Base-by-base conservation (phyloP, 1,140 invertebrate genomes). In the Drosophila nigrodunni region DNA sequence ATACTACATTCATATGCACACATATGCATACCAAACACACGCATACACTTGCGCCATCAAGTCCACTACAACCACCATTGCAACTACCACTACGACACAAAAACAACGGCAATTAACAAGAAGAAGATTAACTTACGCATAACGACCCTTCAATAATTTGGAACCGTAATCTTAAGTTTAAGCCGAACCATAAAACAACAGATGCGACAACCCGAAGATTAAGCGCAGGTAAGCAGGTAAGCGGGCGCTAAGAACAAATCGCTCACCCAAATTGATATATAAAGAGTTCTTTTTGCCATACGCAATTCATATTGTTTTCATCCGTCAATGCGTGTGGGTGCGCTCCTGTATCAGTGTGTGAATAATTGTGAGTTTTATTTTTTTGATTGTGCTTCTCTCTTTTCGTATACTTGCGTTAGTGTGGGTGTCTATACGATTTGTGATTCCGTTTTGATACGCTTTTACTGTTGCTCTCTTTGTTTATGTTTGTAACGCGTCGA, bases 161-260 rank as follows among this genome's bases (percentile, higher is more conserved):
- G 80, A 74, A 61, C 66, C 46, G 54, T 62, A 70, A 73, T 18
- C 58, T 18, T 70, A 57, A 61, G 21, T 52, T 65, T 71, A 67
- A 6, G 58, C 62, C 68, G 57, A 74, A 61, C 39, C 44, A 58
- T 41, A 49, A 15, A 11, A 30, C 30, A 52, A 58, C 49, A 37
- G n/a, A 25, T 34, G 35, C 35, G 54, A 37, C 46, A 65, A 49
- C 18, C 4, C 25, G 25, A 30, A 6, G 25, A 30, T 30, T 30
- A 54, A 77, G 80, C 80, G 80, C 83, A 88, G 83, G 83, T 87
- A 74, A 88, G 80, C 83, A 88, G 83, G 83, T 87, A 74, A 83
- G 80, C 30, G 18, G 35, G 47, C 50, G 43, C 46, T 54, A 65
- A 59, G 39, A 41, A n/a, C 41, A 58, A 67, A 52, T 41, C 7